These are phyloP conservation scores for Channa striata DNA, from an alignment of 2,797 vertebrate genomes.

Conservation along the genomic window DNA sequence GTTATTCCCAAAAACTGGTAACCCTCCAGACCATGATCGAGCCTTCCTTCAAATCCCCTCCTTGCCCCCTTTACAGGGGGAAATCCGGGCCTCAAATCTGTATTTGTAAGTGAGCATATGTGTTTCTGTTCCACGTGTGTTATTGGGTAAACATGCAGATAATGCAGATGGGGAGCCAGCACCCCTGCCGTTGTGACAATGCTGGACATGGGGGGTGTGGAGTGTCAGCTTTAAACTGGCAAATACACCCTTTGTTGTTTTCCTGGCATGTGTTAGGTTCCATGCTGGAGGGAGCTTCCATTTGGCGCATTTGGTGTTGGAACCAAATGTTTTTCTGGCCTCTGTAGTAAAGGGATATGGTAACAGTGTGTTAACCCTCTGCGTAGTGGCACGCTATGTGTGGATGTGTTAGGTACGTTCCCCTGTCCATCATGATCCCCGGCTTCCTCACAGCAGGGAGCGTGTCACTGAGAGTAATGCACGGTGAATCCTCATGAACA, in stretches of 20 bases:
- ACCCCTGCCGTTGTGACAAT: slow-evolving; percentile 40
- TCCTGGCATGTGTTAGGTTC: slow-evolving; percentile 36
- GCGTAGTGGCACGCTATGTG: slow-evolving; percentile 8
- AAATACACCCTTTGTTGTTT: slow-evolving; percentile 71
- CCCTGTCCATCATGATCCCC: slow-evolving; percentile 53
- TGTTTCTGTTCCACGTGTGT: slow-evolving; percentile 26
- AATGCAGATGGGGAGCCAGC: slow-evolving; percentile 55
- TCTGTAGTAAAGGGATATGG: slow-evolving; percentile 45
- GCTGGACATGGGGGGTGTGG: slow-evolving; percentile 22
- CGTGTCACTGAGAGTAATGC: slow-evolving; percentile 53
- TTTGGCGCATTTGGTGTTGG: slow-evolving; percentile 61
- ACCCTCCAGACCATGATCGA: slow-evolving; percentile 24
- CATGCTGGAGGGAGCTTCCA: slow-evolving; percentile 57
- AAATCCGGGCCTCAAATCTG: slow-evolving; percentile 20
- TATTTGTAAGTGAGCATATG: neutral
- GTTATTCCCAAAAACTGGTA: neutral
- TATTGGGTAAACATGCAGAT: slow-evolving; percentile 55
- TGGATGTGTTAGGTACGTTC: slow-evolving; percentile 55
- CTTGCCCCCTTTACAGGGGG: slow-evolving; percentile 29
- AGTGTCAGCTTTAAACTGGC: slow-evolving; percentile 60
- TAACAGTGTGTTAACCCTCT: slow-evolving; percentile 51
- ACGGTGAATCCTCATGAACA: slow-evolving; percentile 60
- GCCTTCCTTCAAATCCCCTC: slow-evolving; percentile 21
- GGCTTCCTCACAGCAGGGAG: slow-evolving; percentile 52
- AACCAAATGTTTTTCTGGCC: slow-evolving; percentile 67